Evolutionary conservation across 23 tunicate species (phyloP), one percentile per base, ranked within the genome.

Genomic region (Clavelina lepadiformis): DNA sequence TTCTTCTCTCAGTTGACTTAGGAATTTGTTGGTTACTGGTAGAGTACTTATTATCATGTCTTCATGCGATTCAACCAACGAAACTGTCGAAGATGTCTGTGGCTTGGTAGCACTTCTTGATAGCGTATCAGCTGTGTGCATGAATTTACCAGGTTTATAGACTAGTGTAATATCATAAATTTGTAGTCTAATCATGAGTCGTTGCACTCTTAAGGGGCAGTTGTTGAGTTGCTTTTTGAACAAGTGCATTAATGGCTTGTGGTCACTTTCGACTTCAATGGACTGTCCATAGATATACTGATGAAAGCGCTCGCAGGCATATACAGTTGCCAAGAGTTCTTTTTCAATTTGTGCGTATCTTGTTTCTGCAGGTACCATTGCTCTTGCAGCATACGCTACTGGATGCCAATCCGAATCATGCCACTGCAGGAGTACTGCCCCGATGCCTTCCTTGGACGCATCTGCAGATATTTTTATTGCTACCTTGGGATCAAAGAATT

Each of bases 301-400:
- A 33, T 69, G 63, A 32, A 69, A 69, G 6, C 46, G 44, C 23
- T 69, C 75, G 6, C 52, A 26, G 3, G 63, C n/a, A 25, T 8
- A 69, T 54, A 69, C 75, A 31, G 53, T 47, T 3, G 75, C 38
- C 18, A 67, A 28, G 3, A 34, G 46, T 54, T 52, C 63, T 13
- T 69, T 69, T 69, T 54, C 75, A 19, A 69, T 69, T 54, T 53
- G 63, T 34, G 75, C 75, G n/a, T n/a, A n/a, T n/a, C n/a, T n/a
- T n/a, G n/a, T n/a, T n/a, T 63, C 75, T 54, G 75, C 22, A 2
- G 22, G 21, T 31, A 63, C 35, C 23, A 54, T 31, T 6, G 63
- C 63, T 5, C 47, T n/a, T 3, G 63, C 52, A 19, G 75, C 46
- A 31, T 69, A 69, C 46, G 52, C 75, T 18, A 69, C 33, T 6